phyloP scores from a whole-genome alignment of 2,888 invertebrate genomes.

The Arrhopalites spinosus region DNA sequence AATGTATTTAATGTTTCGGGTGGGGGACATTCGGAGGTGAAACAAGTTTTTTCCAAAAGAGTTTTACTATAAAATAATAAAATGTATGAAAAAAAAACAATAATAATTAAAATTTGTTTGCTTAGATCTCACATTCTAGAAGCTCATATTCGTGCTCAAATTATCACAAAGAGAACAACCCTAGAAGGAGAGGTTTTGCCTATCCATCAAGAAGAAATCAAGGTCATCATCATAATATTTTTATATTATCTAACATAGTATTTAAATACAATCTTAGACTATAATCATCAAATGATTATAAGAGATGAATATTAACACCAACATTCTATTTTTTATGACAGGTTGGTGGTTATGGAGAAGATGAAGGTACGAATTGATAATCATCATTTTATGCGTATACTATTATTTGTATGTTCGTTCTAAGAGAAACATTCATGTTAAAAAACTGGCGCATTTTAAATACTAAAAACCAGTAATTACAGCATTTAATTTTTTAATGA shows the following conservation, averaged over 20 bases:
- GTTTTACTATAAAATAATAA: no score
- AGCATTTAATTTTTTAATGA: no score
- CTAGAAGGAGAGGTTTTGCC: conserved; percentile 77
- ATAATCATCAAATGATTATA: not conserved
- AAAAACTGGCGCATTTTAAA: no score
- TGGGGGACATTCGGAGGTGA: conserved; percentile 86
- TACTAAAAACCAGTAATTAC: no score
- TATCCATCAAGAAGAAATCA: conserved; percentile 66
- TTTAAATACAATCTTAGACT: not conserved
- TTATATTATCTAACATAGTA: no score
- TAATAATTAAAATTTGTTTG: no score
- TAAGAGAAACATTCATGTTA: no score
- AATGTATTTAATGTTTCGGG: conserved; percentile 85
- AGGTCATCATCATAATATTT: conserved; percentile 20
- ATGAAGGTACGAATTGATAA: conserved; percentile 31
- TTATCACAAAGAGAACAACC: conserved; percentile 80
- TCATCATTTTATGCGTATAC: no score
- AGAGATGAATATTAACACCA: not conserved
- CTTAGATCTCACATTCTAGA: conserved; percentile 47
- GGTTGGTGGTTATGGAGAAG: conserved; percentile 49
- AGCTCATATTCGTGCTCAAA: conserved; percentile 69
- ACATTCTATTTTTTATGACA: no score
- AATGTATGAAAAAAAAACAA: no score
- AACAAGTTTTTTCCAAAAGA: no score
- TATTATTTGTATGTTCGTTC: no score